Base-by-base conservation (phyloP, 2,888 invertebrate genomes). In the Drosophila kokeensis region DNA sequence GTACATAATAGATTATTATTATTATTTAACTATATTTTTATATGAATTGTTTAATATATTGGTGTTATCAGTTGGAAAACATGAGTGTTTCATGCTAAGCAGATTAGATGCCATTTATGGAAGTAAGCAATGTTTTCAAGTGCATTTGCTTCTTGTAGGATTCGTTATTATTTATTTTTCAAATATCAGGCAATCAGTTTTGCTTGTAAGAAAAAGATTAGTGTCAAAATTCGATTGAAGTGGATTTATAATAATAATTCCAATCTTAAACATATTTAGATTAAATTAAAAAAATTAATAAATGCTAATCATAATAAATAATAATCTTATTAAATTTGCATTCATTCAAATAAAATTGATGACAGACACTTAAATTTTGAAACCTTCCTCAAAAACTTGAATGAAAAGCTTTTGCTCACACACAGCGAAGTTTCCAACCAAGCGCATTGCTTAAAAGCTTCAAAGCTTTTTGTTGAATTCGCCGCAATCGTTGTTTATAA, bases 61-160 rank as follows among this genome's bases (percentile, higher is more conserved):
- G 3, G 21, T 11, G 40, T 64, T 69, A 78, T 76, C 78, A 21
- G 55, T 52, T 15, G 24, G 21, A 34, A 18, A 49, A 38, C 32
- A 48, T 61, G 57, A 68, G 60, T 58, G 60, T 48, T 57, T 50
- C 15, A 45, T 48, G 58, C 53, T 15, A 32, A 59, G 10, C 57
- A 61, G 76, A 76, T 77, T 58, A 76, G 38, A 5, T 42, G 61
- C 38, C 58, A 58, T 53, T 63, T 57, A 34, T 45, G 50, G 29
- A 55, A 55, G 48, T 32, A 27, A 15, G 24, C 54, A 62, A 52
- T 2, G 21, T 50, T 49, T 34, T 36, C 6, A 50, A 40, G 66
- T 75, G 32, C 76, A 38, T n/a, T 10, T 24, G 24, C 2, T 36
- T 48, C 21, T 38, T 45, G 11, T 7, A 2, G 38, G 30, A 27